A percentile compares a stretch with the other conserved stretches of the same genome.
Evolutionary conservation across 2,888 invertebrate species (phyloP).

Genomic region (Ophioninae sp.): DNA sequence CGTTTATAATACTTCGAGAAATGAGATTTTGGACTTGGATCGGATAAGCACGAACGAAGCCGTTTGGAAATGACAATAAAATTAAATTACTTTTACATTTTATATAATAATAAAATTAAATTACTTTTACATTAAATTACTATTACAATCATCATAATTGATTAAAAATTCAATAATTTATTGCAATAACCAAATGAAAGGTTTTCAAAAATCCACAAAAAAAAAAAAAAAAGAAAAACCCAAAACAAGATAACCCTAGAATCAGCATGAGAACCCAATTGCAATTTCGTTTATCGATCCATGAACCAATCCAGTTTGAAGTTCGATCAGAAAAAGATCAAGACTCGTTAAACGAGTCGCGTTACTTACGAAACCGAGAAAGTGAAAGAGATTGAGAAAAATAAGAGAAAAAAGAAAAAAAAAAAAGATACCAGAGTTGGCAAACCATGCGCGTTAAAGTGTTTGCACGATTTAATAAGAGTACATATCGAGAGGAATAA

Average conservation of each 20-base stretch:
- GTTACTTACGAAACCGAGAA: no score
- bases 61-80: neutral
- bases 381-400: neutral
- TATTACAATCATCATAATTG: no score
- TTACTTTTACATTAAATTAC: no score
- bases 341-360: no score
- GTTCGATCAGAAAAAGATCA: no score
- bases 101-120: no score
- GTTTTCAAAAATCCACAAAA: neutral
- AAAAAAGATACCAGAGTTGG: slow-evolving; percentile 8
- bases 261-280: neutral
- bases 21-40: neutral
- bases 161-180: no score
- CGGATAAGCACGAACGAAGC: neutral
- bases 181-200: neutral
- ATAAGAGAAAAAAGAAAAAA: neutral
- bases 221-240: neutral
- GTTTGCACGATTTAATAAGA: slow-evolving; percentile 28
- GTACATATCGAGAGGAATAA: slow-evolving; percentile 12
- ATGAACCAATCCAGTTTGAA: neutral
- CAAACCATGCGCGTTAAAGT: slow-evolving; percentile 4
- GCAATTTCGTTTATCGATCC: neutral
- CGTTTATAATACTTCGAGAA: neutral
- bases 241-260: neutral
- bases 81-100: no score